Evolutionary conservation across 1,140 invertebrate species (phyloP).

Genomic region (Bactericera cockerelli): DNA sequence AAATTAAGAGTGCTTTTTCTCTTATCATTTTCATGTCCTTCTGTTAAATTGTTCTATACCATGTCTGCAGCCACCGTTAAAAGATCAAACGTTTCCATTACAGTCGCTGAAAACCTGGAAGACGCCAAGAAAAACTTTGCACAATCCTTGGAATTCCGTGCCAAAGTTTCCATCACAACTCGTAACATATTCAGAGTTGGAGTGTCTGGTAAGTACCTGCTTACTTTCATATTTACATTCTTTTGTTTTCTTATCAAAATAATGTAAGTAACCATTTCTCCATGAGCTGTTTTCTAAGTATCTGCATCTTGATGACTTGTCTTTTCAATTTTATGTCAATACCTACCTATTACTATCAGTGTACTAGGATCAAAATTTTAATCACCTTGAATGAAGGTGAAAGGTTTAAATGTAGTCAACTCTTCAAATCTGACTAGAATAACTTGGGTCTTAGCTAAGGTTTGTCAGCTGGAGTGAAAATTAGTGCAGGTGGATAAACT

Average conservation of each 20-base stretch:
- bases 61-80: not conserved
- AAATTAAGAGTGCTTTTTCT: too few relatives aligned
- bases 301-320: too few relatives aligned
- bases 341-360: too few relatives aligned
- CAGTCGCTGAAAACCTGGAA: slow-evolving; percentile 13
- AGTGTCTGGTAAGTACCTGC: slow-evolving; percentile 42
- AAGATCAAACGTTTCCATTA: slow-evolving; percentile 11
- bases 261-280: slow-evolving; percentile 15
- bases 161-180: slow-evolving; percentile 34
- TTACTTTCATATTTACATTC: slow-evolving; percentile 10
- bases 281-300: too few relatives aligned
- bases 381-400: not conserved
- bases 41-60: too few relatives aligned
- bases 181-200: slow-evolving; percentile 47
- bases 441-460: too few relatives aligned
- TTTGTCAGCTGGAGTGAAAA: too few relatives aligned
- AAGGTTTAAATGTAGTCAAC: slow-evolving; percentile 12
- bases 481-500: too few relatives aligned
- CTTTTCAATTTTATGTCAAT: too few relatives aligned
- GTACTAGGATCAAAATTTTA: not conserved
- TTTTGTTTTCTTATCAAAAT: slow-evolving; percentile 8
- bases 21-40: too few relatives aligned
- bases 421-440: not conserved
- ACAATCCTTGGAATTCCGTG: slow-evolving; percentile 34
- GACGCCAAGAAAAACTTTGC: slow-evolving; percentile 18